A percentile compares a stretch with the other conserved stretches of the same genome.
phyloP scores from a whole-genome alignment of 2,797 vertebrate genomes.

The Argentina silus region DNA sequence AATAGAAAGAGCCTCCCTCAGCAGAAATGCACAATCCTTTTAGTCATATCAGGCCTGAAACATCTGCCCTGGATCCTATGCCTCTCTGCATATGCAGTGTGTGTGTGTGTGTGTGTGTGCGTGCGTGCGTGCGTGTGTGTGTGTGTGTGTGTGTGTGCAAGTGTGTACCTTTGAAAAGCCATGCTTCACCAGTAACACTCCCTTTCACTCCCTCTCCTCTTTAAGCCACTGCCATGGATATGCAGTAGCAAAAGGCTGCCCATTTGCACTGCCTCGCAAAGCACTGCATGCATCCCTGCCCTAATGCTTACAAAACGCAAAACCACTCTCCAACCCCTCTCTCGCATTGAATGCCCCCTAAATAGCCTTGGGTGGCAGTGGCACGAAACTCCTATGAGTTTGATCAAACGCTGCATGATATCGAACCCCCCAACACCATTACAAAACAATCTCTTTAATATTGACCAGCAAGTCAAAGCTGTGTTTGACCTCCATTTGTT shows the following conservation, averaged over 20 bases:
- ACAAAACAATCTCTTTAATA: neutral
- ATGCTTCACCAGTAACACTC: neutral
- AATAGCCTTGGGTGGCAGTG: constrained; percentile 1
- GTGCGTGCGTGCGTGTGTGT: constrained; percentile 35
- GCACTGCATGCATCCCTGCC: neutral
- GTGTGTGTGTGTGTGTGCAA: constrained; percentile 27
- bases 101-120: constrained; percentile 2
- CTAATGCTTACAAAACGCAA: neutral
- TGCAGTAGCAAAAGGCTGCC: neutral
- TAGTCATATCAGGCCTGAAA: constrained; percentile 67
- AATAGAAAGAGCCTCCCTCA: constrained; percentile 62
- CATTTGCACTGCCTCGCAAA: neutral
- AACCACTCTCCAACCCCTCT: neutral
- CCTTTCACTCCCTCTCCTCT: constrained; percentile 12
- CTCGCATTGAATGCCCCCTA: neutral
- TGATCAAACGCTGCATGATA: constrained; percentile 3
- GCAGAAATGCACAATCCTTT: constrained; percentile 65
- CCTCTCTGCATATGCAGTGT: neutral
- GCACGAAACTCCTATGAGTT: neutral
- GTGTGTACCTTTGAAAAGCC: neutral
- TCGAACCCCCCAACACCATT: neutral
- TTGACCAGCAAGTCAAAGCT: neutral
- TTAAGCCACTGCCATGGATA: constrained; percentile 10
- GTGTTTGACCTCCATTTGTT: constrained; percentile 4
- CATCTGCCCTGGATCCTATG: constrained; percentile 42